These are phyloP conservation scores for Lysandra coridon DNA, from an alignment of 2,888 invertebrate species.

Conservation along the genomic window DNA sequence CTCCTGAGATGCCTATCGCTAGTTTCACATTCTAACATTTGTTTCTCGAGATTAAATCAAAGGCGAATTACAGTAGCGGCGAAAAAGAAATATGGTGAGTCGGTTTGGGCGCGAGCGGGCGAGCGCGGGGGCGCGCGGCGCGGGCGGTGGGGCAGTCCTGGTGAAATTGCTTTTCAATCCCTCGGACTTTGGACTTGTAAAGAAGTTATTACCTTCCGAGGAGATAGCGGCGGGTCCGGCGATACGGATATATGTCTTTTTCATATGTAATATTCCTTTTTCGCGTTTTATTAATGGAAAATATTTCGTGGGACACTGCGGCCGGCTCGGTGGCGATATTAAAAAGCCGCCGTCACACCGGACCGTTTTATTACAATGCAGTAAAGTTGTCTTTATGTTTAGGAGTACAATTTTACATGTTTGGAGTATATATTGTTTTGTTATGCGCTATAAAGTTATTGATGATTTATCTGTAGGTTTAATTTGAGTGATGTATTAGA, in stretches of 20 bases:
- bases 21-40: constrained; percentile 81
- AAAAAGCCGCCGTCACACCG: constrained; percentile 71
- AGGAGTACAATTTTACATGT: constrained; percentile 35
- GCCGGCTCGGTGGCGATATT: constrained; percentile 72
- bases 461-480: not conserved
- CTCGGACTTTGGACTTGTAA: constrained; percentile 83
- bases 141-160: constrained; percentile 73
- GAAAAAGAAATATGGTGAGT: constrained; percentile 79
- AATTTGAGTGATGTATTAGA: not conserved
- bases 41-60: constrained; percentile 81
- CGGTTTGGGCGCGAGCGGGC: constrained; percentile 45
- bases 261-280: constrained; percentile 81
- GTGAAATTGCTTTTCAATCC: constrained; percentile 83
- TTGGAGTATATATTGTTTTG: not conserved
- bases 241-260: constrained; percentile 81
- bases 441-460: not conserved
- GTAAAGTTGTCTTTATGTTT: constrained; percentile 60
- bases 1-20: constrained; percentile 77
- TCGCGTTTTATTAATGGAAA: constrained; percentile 82
- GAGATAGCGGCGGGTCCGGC: constrained; percentile 80
- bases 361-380: constrained; percentile 71
- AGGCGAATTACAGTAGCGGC: constrained; percentile 80
- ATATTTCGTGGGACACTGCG: constrained; percentile 78
- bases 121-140: not conserved
- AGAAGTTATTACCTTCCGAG: constrained; percentile 82